phyloP scores from a whole-genome alignment of 2,797 vertebrate species.

The Jordanella pulchra region DNA sequence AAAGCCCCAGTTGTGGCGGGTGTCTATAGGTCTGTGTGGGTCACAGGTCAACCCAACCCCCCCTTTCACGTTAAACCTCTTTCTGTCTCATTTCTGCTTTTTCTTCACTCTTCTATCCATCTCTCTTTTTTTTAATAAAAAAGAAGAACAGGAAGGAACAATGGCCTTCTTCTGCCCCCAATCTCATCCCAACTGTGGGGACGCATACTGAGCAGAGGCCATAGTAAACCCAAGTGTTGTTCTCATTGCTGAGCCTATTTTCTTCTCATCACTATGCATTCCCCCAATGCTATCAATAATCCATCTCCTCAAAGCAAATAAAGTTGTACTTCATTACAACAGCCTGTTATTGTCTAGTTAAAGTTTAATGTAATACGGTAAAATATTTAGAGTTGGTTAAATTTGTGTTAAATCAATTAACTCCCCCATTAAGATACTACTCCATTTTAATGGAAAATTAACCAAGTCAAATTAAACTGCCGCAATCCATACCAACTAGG shows the following conservation, averaged over 20 bases:
- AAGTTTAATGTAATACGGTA: background rate
- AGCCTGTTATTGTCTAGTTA: slow-evolving; percentile 11
- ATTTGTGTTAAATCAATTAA: background rate
- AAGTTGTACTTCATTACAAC: slow-evolving; percentile 16
- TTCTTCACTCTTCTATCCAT: slow-evolving; percentile 65
- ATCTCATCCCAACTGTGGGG: slow-evolving; percentile 77
- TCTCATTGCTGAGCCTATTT: slow-evolving; percentile 48
- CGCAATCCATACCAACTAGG: too few species aligned
- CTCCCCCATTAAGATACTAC: too few species aligned
- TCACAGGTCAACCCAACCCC: slow-evolving; percentile 60
- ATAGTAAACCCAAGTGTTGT: slow-evolving; percentile 42
- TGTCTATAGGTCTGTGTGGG: slow-evolving; percentile 67
- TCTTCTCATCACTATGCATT: slow-evolving; percentile 47
- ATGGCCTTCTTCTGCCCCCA: slow-evolving; percentile 72
- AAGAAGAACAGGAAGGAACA: slow-evolving; percentile 75
- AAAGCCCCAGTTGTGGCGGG: slow-evolving; percentile 73
- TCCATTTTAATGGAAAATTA: too few species aligned
- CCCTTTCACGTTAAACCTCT: slow-evolving; percentile 63
- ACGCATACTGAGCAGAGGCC: slow-evolving; percentile 78
- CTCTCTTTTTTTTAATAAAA: slow-evolving; percentile 60
- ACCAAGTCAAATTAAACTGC: too few species aligned
- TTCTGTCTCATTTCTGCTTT: slow-evolving; percentile 76
- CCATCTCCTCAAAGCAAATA: slow-evolving; percentile 11
- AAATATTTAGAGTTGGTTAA: background rate
- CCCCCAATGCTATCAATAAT: slow-evolving; percentile 20